Base-by-base conservation (phyloP, 92 coral and sea anemone genomes). In the Porites lobata region DNA sequence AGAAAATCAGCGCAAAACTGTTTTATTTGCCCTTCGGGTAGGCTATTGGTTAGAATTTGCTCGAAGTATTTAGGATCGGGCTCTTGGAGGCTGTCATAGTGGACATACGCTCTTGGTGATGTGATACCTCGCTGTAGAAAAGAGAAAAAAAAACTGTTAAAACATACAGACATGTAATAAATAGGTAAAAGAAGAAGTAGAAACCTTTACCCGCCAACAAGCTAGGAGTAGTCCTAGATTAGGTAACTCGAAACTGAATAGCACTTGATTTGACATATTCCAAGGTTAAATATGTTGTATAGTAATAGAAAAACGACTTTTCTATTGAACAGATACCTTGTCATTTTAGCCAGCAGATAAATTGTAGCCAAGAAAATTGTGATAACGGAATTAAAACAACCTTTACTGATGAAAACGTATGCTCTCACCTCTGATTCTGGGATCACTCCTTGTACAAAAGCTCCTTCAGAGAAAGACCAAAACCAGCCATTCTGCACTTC, bases 401-500 rank as follows among this genome's bases (percentile, higher is more conserved):
- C 13, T 20, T n/a, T 12, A 17, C 6, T 8, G 4, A 19, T 54
- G 58, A 12, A 54, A 54, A 12, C 17, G 18, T 3, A 32, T 71
- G 7, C 3, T 2, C 88, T 75, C 51, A 75, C 81, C 88, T 79
- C n/a, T 20, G 69, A 61, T 19, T 79, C 68, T 50, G 38, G 21
- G 29, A 87, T 38, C 6, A 63, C 29, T 0, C 87, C 86, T 8
- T 73, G 79, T 8, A 89, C 50, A 69, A 89, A 83, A 10, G 75
- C 22, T 50, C 71, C 72, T 1, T 20, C 50, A 0, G 65, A 51
- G 69, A 89, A 89, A 2, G 70, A 50, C 88, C 79, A 83, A 58
- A 67, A 84, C 85, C 92, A 77, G 1, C 84, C 92, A 24, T 66
- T 90, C 11, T 85, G 21, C 7, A 89, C 80, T 85, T 89, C 92